Base-by-base conservation (phyloP, 2,113 vertebrate genomes). In the Machaerirhynchus nigripectus region DNA sequence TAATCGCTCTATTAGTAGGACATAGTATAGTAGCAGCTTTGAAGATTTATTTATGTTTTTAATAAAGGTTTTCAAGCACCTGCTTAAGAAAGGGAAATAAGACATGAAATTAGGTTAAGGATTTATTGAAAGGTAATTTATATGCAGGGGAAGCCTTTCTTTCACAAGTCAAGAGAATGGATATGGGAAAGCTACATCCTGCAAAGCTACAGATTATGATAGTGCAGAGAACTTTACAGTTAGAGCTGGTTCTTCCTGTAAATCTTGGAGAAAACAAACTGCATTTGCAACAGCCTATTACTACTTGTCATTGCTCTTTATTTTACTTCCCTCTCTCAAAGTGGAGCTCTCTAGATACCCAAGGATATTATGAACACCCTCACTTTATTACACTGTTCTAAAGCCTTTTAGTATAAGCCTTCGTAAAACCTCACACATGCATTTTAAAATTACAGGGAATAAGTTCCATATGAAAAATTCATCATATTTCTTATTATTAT, bases 381-480 rank as follows among this genome's bases (percentile, higher is more conserved):
- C 78, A 35, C 39, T 78, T 84, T 89, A 90, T 87, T 89, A 70
- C 28, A 61, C 22, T 57, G 5, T 69, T 92, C 55, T 78, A 89
- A 84, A 90, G 28, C 39, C 76, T 92, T 95, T 89, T 84, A 90
- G 67, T 39, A 17, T 40, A 88, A 93, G 42, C 55, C 59, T 81
- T 67, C 80, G 77, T 77, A 92, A 96, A 95, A 93, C 35, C 69
- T 95, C 76, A 84, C 68, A 95, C 49, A 90, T 89, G 33, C 40
- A 79, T 91, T 94, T 84, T 69, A 94, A 92, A 92, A 91, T 96
- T 57, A 87, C 27, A 87, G 37, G 13, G 75, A 94, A 85, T 88
- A 96, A 93, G 67, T 93, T 92, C 87, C 92, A 93, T 63, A 94
- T 91, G 90, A 90, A 93, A 87, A 92, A 88, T 88, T 55, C 24